A percentile compares a stretch with the other conserved stretches of the same genome.
Conservation (phyloP, 2,797 vertebrate genomes). For the Gobio occitaniae region DNA sequence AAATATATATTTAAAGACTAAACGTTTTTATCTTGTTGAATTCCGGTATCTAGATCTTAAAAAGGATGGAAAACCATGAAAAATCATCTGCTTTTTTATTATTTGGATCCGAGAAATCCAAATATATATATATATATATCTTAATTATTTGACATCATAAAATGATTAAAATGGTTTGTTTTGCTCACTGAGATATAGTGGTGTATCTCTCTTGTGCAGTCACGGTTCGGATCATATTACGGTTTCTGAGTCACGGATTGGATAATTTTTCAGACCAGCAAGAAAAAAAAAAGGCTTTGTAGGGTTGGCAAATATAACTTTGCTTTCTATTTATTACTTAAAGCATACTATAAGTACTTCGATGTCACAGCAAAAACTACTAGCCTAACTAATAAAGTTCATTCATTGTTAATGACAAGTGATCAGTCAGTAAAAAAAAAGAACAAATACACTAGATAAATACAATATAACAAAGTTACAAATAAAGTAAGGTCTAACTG, state of each 20-base stretch:
- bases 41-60: not conserved
- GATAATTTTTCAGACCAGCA: not conserved
- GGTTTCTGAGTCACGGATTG: not conserved
- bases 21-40: not conserved
- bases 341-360: no score
- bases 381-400: not conserved
- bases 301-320: no score
- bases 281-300: no score
- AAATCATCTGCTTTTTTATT: no score
- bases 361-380: not conserved
- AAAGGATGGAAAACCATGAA: not conserved
- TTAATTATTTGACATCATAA: not conserved
- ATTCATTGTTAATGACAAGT: not conserved
- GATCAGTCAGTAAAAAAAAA: not conserved
- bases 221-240: not conserved
- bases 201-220: slow-evolving; percentile 22
- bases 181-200: slow-evolving; percentile 1
- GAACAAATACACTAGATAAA: not conserved
- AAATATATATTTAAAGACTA: not conserved
- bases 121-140: no score
- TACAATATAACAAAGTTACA: not conserved
- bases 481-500: no score
- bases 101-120: no score
- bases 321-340: no score
- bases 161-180: not conserved